A percentile compares a stretch with the other conserved stretches of the same genome.
phyloP scores from a whole-genome alignment of 2,113 vertebrate genomes.

The Epinephelus moara region DNA sequence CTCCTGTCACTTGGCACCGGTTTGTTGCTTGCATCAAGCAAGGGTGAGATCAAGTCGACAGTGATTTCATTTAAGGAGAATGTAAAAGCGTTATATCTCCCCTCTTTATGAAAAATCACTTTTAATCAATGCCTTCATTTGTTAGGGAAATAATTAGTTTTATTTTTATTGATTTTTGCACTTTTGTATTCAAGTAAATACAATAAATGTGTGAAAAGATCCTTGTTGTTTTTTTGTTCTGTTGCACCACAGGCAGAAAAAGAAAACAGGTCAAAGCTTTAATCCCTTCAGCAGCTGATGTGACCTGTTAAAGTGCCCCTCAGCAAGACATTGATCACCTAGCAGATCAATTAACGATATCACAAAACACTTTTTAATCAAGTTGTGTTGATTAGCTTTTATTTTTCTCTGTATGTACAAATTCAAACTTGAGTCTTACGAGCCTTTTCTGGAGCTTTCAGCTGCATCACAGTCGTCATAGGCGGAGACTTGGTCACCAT shows the following conservation, averaged over 20 bases:
- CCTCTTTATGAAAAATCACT: neutral
- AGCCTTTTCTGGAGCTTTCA: too few species aligned
- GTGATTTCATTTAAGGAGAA: slow-evolving; percentile 6
- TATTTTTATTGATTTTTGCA: slow-evolving; percentile 3
- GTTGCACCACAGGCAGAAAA: neutral
- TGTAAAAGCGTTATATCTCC: neutral
- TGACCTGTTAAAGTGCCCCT: neutral
- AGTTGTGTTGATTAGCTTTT: neutral
- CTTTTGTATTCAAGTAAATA: slow-evolving; percentile 43
- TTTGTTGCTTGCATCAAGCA: slow-evolving; percentile 59
- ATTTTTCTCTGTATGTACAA: neutral
- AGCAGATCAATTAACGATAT: neutral
- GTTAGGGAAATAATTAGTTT: neutral
- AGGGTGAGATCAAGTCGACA: slow-evolving; percentile 9
- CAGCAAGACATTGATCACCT: neutral
- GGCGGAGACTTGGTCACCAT: too few species aligned
- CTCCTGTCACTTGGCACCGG: slow-evolving; percentile 26
- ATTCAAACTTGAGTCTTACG: too few species aligned
- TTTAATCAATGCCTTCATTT: neutral
- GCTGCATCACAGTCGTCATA: too few species aligned
- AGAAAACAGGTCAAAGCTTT: neutral
- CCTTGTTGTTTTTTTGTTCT: neutral
- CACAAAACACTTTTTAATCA: neutral
- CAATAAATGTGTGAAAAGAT: slow-evolving; percentile 47
- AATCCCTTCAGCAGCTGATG: neutral